These are phyloP conservation scores for Episyrphus balteatus DNA, from an alignment of 1,140 invertebrate genomes.

Conservation along the genomic window DNA sequence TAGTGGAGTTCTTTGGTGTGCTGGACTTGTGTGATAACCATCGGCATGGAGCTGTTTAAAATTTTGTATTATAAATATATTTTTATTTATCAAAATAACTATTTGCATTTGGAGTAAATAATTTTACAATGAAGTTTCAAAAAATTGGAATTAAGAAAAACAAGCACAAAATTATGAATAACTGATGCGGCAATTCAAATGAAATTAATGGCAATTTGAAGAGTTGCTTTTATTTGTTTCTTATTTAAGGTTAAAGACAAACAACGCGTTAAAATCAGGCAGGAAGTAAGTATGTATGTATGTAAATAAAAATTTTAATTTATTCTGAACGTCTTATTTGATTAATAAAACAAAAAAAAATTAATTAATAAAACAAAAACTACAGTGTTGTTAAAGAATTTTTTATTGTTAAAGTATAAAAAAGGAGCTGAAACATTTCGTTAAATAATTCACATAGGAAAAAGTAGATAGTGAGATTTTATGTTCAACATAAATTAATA, in stretches of 20 bases:
- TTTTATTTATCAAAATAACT: not conserved
- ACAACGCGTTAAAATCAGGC: no score
- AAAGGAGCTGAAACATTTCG: no score
- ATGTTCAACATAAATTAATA: no score
- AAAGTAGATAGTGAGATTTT: no score
- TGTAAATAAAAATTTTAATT: no score
- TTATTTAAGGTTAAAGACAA: no score
- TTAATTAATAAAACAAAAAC: constrained; percentile 19
- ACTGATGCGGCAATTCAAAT: not conserved
- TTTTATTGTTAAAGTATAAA: constrained; percentile 2
- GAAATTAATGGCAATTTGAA: not conserved
- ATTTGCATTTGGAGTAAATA: not conserved
- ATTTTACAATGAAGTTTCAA: constrained; percentile 8
- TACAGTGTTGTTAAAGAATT: constrained; percentile 1
- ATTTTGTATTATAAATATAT: no score
- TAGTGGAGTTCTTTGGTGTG: constrained; percentile 53
- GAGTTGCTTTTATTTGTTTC: not conserved
- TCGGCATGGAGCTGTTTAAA: constrained; percentile 55
- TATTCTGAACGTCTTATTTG: no score
- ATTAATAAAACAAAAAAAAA: constrained; percentile 23
- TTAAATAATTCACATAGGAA: no score
- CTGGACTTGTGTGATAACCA: constrained; percentile 75
- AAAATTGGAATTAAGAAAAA: constrained; percentile 26
- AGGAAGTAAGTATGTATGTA: no score
- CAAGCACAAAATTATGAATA: not conserved